Conservation (phyloP, 2,797 vertebrate genomes). For the Poeciliopsis presidionis region DNA sequence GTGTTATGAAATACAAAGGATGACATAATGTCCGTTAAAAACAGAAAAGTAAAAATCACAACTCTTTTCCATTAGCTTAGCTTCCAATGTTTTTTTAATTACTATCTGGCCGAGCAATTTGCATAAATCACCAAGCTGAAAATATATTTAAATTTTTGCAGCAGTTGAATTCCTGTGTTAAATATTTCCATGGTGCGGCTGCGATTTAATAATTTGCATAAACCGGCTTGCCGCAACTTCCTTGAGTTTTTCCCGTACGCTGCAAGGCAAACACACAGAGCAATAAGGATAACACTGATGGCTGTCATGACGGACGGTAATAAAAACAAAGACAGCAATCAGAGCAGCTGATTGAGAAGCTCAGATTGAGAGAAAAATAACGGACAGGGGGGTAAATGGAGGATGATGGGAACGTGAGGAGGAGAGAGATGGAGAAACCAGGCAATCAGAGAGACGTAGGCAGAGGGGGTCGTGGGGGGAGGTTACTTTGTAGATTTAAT, state of each 20-base stretch:
- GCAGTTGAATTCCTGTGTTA: not conserved
- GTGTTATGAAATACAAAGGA: not conserved
- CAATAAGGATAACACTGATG: slow-evolving; percentile 40
- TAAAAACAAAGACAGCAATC: slow-evolving; percentile 64
- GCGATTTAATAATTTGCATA: slow-evolving; percentile 2
- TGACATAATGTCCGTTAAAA: not conserved
- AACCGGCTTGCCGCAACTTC: not conserved
- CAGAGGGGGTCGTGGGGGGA: slow-evolving; percentile 48
- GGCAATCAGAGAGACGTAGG: slow-evolving; percentile 59
- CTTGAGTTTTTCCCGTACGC: slow-evolving; percentile 1
- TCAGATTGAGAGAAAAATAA: slow-evolving; percentile 10
- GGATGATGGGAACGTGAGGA: slow-evolving; percentile 35
- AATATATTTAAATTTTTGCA: not conserved
- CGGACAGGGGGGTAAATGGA: slow-evolving; percentile 22
- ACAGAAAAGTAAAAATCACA: not conserved
- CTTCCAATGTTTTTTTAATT: not conserved
- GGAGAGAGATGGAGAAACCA: slow-evolving; percentile 58
- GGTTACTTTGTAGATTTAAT: slow-evolving; percentile 77
- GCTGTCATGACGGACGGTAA: slow-evolving; percentile 58
- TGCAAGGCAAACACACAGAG: slow-evolving; percentile 21
- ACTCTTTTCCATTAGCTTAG: not conserved
- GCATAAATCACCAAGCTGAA: not conserved
- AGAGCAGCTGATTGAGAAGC: slow-evolving; percentile 60
- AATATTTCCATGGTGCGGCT: not conserved
- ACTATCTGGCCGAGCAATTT: not conserved